Evolutionary conservation across 2,113 vertebrate genomes (phyloP).

Genomic region (Dipodomys merriami): DNA sequence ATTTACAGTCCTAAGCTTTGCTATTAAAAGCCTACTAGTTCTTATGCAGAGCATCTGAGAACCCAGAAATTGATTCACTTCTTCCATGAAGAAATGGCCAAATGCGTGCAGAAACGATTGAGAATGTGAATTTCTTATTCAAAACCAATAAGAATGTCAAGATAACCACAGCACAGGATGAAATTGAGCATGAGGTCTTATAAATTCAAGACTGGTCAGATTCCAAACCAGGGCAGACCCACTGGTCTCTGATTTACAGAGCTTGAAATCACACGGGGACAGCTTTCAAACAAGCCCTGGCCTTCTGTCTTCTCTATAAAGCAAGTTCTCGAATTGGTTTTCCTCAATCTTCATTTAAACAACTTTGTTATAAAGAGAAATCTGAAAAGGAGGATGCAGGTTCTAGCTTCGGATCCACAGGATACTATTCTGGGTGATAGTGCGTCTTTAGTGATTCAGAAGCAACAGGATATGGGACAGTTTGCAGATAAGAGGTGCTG

Average conservation of each 20-base stretch:
- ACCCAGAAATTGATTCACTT: not conserved
- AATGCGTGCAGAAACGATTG: not conserved
- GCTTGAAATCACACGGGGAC: not conserved
- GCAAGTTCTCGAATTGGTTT: not conserved
- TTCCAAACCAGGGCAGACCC: rapidly evolving
- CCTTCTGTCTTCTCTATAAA: not conserved
- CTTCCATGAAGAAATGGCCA: not conserved
- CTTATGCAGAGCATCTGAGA: not conserved
- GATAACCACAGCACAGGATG: not conserved
- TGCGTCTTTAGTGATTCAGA: not conserved
- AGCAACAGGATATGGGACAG: not conserved
- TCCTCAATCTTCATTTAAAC: not conserved
- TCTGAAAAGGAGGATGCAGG: not conserved
- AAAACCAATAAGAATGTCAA: not conserved
- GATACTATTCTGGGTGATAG: not conserved
- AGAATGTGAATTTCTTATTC: not conserved
- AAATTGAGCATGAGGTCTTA: not conserved
- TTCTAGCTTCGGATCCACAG: not conserved
- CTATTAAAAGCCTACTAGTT: not conserved
- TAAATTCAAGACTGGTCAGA: rapidly evolving
- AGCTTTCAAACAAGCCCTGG: not conserved
- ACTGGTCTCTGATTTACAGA: no score
- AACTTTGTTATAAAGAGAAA: not conserved
- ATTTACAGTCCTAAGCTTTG: conserved; percentile 7
- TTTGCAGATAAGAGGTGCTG: not conserved